Conservation (phyloP, 1,140 invertebrate species). For the Diplogasteroides magnus region DNA sequence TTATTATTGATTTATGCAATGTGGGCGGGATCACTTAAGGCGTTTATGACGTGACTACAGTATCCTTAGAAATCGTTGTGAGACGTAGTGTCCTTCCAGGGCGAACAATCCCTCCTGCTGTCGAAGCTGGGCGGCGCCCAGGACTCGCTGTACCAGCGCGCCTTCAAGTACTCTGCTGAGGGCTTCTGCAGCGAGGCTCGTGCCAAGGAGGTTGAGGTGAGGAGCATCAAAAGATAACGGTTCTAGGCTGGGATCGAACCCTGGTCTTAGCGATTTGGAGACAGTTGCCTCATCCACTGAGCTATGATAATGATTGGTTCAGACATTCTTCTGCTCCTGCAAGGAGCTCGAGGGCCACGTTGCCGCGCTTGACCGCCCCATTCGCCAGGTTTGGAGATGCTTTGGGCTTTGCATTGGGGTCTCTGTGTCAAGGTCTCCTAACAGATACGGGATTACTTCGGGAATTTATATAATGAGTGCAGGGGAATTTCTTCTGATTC, state of each 20-base stretch:
- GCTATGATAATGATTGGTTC: background rate
- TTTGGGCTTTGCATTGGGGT: too few species aligned
- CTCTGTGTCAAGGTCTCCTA: too few species aligned
- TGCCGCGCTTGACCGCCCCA: background rate
- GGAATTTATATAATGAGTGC: too few species aligned
- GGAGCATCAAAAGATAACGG: too few species aligned
- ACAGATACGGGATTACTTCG: too few species aligned
- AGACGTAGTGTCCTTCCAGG: background rate
- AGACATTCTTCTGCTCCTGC: background rate
- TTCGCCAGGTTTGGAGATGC: background rate
- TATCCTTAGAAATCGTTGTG: too few species aligned
- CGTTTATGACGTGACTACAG: too few species aligned
- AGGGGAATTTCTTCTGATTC: too few species aligned
- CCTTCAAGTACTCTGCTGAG: conserved; percentile 27
- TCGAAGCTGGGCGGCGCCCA: conserved; percentile 41
- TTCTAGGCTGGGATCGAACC: too few species aligned
- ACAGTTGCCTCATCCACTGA: background rate
- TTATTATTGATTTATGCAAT: too few species aligned
- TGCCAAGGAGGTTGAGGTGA: conserved; percentile 31
- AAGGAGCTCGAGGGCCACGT: background rate
- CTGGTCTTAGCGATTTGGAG: too few species aligned
- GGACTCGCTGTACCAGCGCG: conserved; percentile 45
- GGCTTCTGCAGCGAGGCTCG: conserved; percentile 22
- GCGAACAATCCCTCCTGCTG: conserved; percentile 56
- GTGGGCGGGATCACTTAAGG: too few species aligned